These are phyloP conservation scores for Cryptocheilus praepositus DNA, from an alignment of 2,888 invertebrate species.

Conservation along the genomic window DNA sequence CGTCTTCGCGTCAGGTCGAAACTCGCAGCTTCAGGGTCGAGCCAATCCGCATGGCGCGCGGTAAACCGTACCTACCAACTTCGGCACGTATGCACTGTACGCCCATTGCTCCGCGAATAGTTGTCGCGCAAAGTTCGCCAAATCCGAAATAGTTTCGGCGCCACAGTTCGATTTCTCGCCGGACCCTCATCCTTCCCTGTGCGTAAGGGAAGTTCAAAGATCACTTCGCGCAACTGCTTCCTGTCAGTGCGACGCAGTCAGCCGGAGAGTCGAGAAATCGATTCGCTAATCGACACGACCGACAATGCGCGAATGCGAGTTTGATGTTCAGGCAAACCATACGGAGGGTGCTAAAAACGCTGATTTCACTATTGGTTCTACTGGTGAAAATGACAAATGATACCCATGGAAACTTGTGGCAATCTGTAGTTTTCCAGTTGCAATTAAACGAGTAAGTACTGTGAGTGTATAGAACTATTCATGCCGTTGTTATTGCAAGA, in stretches of 20 bases:
- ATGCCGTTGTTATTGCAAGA: too few relatives aligned
- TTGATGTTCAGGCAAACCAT: too few relatives aligned
- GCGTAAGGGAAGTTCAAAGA: slow-evolving; percentile 37
- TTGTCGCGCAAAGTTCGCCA: slow-evolving; percentile 47
- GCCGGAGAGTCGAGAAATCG: too few relatives aligned
- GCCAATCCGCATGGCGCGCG: slow-evolving; percentile 48
- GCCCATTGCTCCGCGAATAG: slow-evolving; percentile 56
- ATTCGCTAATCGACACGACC: too few relatives aligned
- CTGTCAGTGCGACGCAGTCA: slow-evolving; percentile 13
- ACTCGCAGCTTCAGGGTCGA: slow-evolving; percentile 44
- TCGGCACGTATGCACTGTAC: slow-evolving; percentile 48
- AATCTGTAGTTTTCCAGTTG: too few relatives aligned
- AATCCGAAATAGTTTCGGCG: slow-evolving; percentile 58
- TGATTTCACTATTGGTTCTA: too few relatives aligned
- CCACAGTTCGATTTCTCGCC: slow-evolving; percentile 21
- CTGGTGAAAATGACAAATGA: too few relatives aligned
- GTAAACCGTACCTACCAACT: slow-evolving; percentile 56
- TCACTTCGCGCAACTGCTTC: slow-evolving; percentile 21
- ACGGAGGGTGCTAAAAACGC: too few relatives aligned
- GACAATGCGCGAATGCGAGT: too few relatives aligned
- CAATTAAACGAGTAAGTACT: too few relatives aligned
- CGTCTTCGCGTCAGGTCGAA: slow-evolving; percentile 31
- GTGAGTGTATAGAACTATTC: too few relatives aligned
- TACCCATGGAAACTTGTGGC: too few relatives aligned
- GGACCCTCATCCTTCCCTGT: background rate